A percentile compares a stretch with the other conserved stretches of the same genome.
phyloP scores from a whole-genome alignment of 2,113 vertebrate species.

The Ia io region DNA sequence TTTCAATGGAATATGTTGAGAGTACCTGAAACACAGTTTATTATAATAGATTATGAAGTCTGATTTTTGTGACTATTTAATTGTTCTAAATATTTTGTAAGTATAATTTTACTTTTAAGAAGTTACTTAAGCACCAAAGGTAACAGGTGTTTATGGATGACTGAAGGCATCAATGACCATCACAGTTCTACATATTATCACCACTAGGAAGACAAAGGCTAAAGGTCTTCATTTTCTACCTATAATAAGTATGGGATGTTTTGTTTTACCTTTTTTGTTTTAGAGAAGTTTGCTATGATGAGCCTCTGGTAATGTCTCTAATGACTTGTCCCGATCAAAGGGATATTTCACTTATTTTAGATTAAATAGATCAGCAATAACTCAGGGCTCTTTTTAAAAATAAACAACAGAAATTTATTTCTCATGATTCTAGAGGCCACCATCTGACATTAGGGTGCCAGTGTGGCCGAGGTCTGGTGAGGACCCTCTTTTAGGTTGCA shows the following conservation, averaged over 20 bases:
- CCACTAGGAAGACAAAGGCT: neutral
- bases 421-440: neutral
- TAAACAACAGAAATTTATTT: neutral
- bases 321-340: neutral
- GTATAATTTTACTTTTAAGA: neutral
- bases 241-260: neutral
- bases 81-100: neutral
- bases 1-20: neutral
- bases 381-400: neutral
- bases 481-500: neutral
- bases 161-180: neutral
- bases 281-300: neutral
- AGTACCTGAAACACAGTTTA: neutral
- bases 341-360: slow-evolving; percentile 14
- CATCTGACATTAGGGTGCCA: neutral
- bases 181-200: neutral
- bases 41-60: neutral
- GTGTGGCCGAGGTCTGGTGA: neutral
- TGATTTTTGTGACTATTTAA: neutral
- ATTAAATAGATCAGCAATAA: neutral
- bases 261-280: neutral
- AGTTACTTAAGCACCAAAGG: neutral
- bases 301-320: neutral
- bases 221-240: neutral
- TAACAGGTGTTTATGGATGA: neutral